Evolutionary conservation across 2,113 vertebrate genomes (phyloP).

Genomic region (Paramormyrops kingsleyae): DNA sequence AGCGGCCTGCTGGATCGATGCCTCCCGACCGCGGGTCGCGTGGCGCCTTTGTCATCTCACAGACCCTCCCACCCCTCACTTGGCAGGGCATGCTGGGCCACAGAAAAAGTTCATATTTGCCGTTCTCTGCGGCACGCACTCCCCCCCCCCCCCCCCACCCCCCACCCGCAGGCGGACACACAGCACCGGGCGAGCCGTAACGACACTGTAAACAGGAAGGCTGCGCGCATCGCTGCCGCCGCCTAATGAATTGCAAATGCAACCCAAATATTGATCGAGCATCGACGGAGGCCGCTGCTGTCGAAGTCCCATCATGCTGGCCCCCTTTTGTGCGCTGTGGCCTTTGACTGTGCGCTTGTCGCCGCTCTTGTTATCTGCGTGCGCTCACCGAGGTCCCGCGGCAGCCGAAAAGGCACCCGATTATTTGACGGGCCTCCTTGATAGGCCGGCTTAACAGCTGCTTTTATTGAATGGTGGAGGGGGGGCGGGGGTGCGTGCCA

Average conservation of each 20-base stretch:
- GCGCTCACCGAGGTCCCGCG: conserved; percentile 48
- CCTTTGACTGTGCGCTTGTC: conserved; percentile 71
- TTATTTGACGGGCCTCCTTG: conserved; percentile 66
- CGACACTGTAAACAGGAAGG: conserved; percentile 58
- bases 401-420: conserved; percentile 49
- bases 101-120: conserved; percentile 21
- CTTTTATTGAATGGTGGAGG: conserved; percentile 55
- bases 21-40: background rate
- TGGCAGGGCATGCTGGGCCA: conserved; percentile 29
- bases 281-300: conserved; percentile 61
- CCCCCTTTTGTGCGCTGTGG: conserved; percentile 59
- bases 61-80: conserved; percentile 12
- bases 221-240: conserved; percentile 28
- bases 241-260: conserved; percentile 75
- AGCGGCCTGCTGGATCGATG: background rate
- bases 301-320: conserved; percentile 64
- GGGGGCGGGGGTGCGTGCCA: background rate
- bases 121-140: conserved; percentile 27
- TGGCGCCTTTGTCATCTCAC: background rate
- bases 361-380: conserved; percentile 66
- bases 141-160: background rate
- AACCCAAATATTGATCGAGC: conserved; percentile 63
- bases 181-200: conserved; percentile 45
- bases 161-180: background rate
- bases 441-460: conserved; percentile 67